These are phyloP conservation scores for Agonopterix subpropinquella DNA, from an alignment of 2,888 invertebrate genomes.

Conservation along the genomic window DNA sequence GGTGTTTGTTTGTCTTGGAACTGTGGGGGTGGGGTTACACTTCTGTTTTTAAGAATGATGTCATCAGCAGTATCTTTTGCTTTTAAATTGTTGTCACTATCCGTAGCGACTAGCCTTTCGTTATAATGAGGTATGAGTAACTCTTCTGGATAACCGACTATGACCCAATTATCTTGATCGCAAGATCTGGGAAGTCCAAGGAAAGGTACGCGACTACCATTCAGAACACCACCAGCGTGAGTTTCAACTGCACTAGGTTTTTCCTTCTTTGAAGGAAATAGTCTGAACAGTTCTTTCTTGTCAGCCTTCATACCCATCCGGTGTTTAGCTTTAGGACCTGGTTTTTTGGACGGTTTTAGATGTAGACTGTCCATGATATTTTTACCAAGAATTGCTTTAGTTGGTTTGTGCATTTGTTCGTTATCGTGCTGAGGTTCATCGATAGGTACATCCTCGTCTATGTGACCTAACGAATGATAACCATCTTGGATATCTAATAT, in stretches of 20 bases:
- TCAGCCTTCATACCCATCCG: conserved; percentile 48
- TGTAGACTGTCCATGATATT: conserved; percentile 70
- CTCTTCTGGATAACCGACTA: conserved; percentile 62
- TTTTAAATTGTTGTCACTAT: conserved; percentile 36
- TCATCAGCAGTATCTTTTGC: conserved; percentile 32
- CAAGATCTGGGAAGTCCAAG: conserved; percentile 57
- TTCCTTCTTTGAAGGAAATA: conserved; percentile 58
- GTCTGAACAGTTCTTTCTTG: conserved; percentile 55
- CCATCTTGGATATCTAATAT: conserved; percentile 69
- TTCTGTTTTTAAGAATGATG: conserved; percentile 36
- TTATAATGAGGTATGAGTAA: conserved; percentile 61
- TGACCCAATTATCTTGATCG: conserved; percentile 60
- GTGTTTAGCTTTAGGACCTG: conserved; percentile 64
- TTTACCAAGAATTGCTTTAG: conserved; percentile 61
- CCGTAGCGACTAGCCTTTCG: conserved; percentile 51
- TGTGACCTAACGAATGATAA: conserved; percentile 62
- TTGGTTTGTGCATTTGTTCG: conserved; percentile 53
- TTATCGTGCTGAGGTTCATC: conserved; percentile 30
- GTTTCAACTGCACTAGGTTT: conserved; percentile 44
- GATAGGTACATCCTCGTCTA: conserved; percentile 52
- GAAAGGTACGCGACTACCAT: conserved; percentile 60
- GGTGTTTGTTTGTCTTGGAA: conserved; percentile 63
- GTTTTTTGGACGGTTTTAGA: conserved; percentile 60
- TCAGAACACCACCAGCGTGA: conserved; percentile 53
- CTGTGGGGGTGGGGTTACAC: conserved; percentile 62